Evolutionary conservation across 2,797 vertebrate species (phyloP).

Genomic region (Gastrophryne carolinensis): DNA sequence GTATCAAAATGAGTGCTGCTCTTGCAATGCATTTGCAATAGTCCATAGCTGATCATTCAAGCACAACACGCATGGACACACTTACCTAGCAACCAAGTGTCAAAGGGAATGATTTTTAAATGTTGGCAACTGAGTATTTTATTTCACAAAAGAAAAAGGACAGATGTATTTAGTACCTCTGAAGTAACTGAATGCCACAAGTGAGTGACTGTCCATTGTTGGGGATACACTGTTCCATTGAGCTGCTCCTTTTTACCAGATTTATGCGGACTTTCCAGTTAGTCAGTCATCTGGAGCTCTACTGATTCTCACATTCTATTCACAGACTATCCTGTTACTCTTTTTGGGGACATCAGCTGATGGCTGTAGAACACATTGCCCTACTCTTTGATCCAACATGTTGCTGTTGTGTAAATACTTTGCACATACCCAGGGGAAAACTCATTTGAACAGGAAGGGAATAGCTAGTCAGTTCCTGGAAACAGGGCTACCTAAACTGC

Average conservation of each 20-base stretch:
- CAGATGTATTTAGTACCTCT: not conserved
- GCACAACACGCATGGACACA: too few species aligned
- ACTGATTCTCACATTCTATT: not conserved
- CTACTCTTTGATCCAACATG: not conserved
- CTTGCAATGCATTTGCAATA: too few species aligned
- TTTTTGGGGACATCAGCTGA: not conserved
- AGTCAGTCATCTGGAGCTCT: not conserved
- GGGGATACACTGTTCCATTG: not conserved
- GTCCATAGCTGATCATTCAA: too few species aligned
- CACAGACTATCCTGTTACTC: conserved; percentile 5
- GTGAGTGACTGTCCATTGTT: not conserved
- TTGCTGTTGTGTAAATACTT: not conserved
- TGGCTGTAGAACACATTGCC: not conserved
- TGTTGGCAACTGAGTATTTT: not conserved
- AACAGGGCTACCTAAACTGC: too few species aligned
- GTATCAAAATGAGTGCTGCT: too few species aligned
- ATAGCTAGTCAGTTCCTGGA: too few species aligned
- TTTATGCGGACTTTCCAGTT: not conserved
- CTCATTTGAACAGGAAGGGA: too few species aligned
- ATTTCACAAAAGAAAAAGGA: not conserved
- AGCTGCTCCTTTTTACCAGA: not conserved
- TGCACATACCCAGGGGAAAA: too few species aligned
- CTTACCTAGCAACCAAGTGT: not conserved
- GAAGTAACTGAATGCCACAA: not conserved
- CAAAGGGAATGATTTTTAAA: not conserved